A percentile compares a stretch with the other conserved stretches of the same genome.
Conservation (phyloP, 2,888 invertebrate species). For the Busseola fusca region DNA sequence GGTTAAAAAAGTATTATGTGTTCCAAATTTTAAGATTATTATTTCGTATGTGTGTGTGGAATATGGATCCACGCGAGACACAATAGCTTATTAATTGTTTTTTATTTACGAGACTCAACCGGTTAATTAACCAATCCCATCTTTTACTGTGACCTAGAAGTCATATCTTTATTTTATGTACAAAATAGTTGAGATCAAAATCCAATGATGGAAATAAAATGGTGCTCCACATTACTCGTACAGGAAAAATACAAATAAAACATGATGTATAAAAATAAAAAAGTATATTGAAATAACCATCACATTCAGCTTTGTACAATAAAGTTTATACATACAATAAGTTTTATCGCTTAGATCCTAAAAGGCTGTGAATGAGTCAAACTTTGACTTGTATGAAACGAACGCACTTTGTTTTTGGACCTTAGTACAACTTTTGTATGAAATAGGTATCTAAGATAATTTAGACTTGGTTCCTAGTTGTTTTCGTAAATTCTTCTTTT, state of each 20-base stretch:
- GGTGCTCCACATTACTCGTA: conserved; percentile 33
- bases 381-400: conserved; percentile 28
- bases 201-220: conserved; percentile 9
- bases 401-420: conserved; percentile 39
- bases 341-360: conserved; percentile 36
- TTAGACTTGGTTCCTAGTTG: conserved; percentile 15
- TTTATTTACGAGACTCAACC: not conserved
- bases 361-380: conserved; percentile 50
- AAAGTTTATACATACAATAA: conserved; percentile 41
- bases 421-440: conserved; percentile 16
- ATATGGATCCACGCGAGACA: not conserved
- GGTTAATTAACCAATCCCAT: not conserved
- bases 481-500: conserved; percentile 1
- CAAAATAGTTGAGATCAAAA: not conserved
- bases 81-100: not conserved
- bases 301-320: conserved; percentile 48
- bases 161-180: conserved; percentile 4
- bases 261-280: conserved; percentile 50
- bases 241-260: conserved; percentile 48
- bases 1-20: not conserved
- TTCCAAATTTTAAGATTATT: not conserved
- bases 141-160: not conserved
- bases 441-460: conserved; percentile 20
- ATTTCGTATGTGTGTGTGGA: not conserved
- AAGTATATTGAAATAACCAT: conserved; percentile 44